phyloP scores from a whole-genome alignment of 2,113 vertebrate genomes.

The Nothocercus nigrocapillus region DNA sequence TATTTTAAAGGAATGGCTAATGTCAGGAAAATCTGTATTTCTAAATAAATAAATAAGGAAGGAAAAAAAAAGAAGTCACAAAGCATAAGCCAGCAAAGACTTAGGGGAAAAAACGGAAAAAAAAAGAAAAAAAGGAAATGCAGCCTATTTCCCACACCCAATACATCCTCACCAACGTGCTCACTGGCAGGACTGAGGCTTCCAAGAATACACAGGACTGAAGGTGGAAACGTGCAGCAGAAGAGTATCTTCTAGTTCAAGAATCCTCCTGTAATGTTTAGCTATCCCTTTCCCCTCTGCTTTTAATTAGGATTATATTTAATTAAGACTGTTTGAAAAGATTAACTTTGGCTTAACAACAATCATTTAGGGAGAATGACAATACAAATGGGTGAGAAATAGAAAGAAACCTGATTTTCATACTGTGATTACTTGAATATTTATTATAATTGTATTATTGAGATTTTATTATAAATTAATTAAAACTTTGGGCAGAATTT shows the following conservation, averaged over 20 bases:
- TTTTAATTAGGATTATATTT: not conserved
- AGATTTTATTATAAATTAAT: not conserved
- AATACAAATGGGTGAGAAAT: not conserved
- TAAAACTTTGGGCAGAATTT: not conserved
- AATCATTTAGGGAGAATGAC: not conserved
- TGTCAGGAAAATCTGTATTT: not conserved
- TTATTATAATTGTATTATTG: too few relatives aligned
- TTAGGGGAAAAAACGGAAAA: not conserved
- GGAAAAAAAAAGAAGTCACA: not conserved
- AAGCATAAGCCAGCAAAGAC: not conserved
- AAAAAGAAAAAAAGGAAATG: too few relatives aligned
- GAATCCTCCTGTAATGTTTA: not conserved
- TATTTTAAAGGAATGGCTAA: not conserved
- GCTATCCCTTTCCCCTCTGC: not conserved
- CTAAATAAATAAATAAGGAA: not conserved
- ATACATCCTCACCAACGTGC: not conserved
- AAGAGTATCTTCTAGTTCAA: not conserved
- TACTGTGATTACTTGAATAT: not conserved
- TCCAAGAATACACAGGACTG: not conserved
- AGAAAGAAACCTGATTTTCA: not conserved
- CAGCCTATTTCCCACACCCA: not conserved
- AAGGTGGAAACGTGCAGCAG: not conserved
- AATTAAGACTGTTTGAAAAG: not conserved
- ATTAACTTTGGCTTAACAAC: not conserved
- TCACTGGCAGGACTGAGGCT: not conserved